phyloP scores from a whole-genome alignment of 2,888 invertebrate genomes.

The Lepidochitona cinerea region DNA sequence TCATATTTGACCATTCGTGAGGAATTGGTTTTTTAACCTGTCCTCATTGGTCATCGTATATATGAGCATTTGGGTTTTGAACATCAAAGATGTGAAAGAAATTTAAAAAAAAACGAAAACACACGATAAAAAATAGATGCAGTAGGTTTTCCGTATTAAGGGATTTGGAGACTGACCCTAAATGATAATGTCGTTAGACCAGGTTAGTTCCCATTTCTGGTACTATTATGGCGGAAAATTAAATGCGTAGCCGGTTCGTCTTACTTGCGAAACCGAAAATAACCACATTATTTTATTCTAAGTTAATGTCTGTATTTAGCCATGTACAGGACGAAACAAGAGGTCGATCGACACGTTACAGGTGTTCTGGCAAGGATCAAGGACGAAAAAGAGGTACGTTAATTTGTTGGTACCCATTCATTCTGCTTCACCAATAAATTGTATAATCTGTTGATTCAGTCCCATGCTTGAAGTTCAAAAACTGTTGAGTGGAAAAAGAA shows the following conservation, averaged over 20 bases:
- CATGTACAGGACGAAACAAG: constrained; percentile 63
- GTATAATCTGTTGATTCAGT: too few relatives aligned
- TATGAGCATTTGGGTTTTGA: too few relatives aligned
- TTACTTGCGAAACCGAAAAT: neutral
- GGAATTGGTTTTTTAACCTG: too few relatives aligned
- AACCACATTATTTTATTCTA: neutral
- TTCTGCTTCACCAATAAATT: too few relatives aligned
- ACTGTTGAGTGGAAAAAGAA: too few relatives aligned
- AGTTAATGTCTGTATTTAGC: neutral
- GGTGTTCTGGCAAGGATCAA: constrained; percentile 52
- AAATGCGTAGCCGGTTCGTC: constrained; percentile 1
- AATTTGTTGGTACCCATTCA: neutral
- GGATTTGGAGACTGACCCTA: neutral
- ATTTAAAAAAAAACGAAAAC: too few relatives aligned
- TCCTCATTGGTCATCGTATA: too few relatives aligned
- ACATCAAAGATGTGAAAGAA: too few relatives aligned
- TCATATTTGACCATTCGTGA: too few relatives aligned
- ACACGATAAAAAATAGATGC: too few relatives aligned
- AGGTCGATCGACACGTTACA: constrained; percentile 64
- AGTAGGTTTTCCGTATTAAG: too few relatives aligned
- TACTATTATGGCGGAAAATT: constrained; percentile 2
- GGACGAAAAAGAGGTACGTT: constrained; percentile 60
- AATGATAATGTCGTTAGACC: neutral
- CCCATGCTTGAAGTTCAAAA: too few relatives aligned
- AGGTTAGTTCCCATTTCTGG: neutral